phyloP scores from a whole-genome alignment of 2,888 invertebrate species.

The Lepidocyrtoides sp. region DNA sequence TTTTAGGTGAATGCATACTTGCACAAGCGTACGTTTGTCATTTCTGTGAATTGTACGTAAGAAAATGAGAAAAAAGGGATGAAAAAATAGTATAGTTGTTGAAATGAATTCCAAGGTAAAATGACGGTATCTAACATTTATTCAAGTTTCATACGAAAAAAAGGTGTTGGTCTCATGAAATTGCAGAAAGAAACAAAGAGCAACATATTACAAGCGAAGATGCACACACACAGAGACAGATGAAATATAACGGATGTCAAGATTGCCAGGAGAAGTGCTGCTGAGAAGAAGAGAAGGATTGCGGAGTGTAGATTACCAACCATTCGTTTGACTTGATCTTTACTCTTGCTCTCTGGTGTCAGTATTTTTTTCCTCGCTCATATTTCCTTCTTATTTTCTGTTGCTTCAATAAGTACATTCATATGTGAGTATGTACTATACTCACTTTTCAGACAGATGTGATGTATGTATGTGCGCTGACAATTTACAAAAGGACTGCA shows the following conservation, averaged over 20 bases:
- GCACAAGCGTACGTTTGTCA: too few species aligned
- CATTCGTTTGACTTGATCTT: constrained; percentile 7
- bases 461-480: neutral
- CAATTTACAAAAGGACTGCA: constrained; percentile 41
- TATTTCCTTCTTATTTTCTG: neutral
- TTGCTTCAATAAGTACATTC: too few species aligned
- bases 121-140: neutral
- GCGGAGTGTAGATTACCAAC: neutral
- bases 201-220: neutral
- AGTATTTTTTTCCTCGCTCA: neutral
- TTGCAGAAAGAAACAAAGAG: neutral
- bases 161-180: neutral
- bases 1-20: too few species aligned
- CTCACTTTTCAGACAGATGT: too few species aligned
- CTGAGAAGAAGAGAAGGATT: neutral
- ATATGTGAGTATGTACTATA: neutral
- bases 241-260: neutral
- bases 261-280: constrained; percentile 14
- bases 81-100: neutral
- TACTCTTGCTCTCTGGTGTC: neutral
- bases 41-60: neutral
- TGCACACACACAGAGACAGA: neutral
- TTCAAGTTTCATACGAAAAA: neutral
- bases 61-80: neutral
- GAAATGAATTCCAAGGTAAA: neutral